Conservation (phyloP, 2,888 invertebrate species). For the Amiota minor region DNA sequence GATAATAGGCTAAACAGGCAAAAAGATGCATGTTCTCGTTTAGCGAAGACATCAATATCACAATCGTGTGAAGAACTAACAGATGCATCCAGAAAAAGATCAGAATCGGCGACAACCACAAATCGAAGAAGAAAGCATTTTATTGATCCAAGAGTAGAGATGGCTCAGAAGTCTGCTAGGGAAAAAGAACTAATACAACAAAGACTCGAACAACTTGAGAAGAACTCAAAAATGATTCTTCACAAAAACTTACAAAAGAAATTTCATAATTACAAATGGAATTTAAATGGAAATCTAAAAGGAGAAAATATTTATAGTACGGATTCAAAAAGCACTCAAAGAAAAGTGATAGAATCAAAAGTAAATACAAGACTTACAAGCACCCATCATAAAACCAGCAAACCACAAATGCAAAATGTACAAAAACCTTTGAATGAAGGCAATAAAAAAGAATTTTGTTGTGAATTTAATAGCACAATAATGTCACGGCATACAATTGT, state of each 20-base stretch:
- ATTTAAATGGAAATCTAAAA: too few relatives aligned
- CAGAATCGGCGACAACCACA: background rate
- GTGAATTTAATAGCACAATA: too few relatives aligned
- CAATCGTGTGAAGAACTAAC: background rate
- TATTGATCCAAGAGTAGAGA: background rate
- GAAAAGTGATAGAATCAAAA: too few relatives aligned
- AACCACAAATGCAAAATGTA: too few relatives aligned
- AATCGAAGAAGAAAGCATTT: background rate
- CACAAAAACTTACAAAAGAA: background rate
- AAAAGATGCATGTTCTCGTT: background rate
- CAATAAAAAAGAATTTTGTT: too few relatives aligned
- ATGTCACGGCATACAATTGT: too few relatives aligned
- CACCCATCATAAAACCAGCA: too few relatives aligned
- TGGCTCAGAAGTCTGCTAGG: constrained; percentile 5
- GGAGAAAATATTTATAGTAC: too few relatives aligned
- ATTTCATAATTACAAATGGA: too few relatives aligned
- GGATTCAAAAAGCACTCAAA: too few relatives aligned
- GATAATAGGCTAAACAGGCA: background rate
- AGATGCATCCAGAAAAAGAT: background rate
- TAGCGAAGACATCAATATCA: background rate
- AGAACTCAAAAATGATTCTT: constrained; percentile 64
- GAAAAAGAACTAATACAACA: constrained; percentile 73
- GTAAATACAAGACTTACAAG: too few relatives aligned
- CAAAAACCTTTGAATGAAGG: too few relatives aligned
- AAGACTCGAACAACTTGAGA: constrained; percentile 73